phyloP scores from a whole-genome alignment of 2,113 vertebrate genomes.

The pig (Sus scrofa) region T2T-Sscrofa CM000830.6:130051501-130052000 shows the following conservation, averaged over 20 bases:
- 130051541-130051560: not conserved
- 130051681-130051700: constrained; percentile 47
- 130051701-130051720: constrained; percentile 24
- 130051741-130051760: constrained; percentile 58
- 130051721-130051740: constrained; percentile 61
- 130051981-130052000: not conserved
- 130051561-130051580: not conserved
- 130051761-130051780: constrained; percentile 51
- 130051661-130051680: not conserved
- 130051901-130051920: constrained; percentile 37
- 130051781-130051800: constrained; percentile 59
- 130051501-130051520: not conserved
- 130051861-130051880: not conserved
- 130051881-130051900: constrained; percentile 23
- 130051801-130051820: constrained; percentile 47
- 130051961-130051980: not conserved
- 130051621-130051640: constrained; percentile 38
- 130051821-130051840: constrained; percentile 71
- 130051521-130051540: not conserved
- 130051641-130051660: not conserved
- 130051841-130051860: constrained; percentile 11
- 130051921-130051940: constrained; percentile 17
- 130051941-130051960: not conserved
- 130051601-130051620: constrained; percentile 56
- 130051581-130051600: not conserved